These are phyloP conservation scores for Echinometra lucunter DNA, from an alignment of 53 echinoderm and acorn worm species.

Conservation along the genomic window DNA sequence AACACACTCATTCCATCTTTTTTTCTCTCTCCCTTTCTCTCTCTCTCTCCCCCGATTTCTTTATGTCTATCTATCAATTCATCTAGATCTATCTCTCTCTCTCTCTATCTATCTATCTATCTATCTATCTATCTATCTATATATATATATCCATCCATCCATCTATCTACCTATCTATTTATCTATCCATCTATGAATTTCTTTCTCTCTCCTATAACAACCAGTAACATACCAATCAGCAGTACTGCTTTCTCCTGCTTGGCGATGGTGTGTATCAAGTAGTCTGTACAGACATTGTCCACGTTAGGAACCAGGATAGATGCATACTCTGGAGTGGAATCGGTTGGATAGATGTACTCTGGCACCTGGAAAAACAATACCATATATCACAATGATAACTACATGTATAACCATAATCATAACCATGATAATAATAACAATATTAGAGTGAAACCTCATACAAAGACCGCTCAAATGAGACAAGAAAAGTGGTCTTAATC, in stretches of 20 bases:
- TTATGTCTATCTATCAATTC: too few species aligned
- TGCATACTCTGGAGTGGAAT: conserved; percentile 76
- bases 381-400: neutral
- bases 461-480: too few species aligned
- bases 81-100: neutral
- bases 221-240: conserved; percentile 82
- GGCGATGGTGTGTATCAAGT: conserved; percentile 73
- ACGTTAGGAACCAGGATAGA: conserved; percentile 80
- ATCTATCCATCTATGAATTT: neutral
- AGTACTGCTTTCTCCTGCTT: conserved; percentile 97
- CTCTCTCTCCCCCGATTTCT: neutral
- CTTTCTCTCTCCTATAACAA: neutral
- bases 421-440: too few species aligned
- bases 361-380: conserved; percentile 63
- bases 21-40: neutral
- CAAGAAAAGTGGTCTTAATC: too few species aligned
- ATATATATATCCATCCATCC: too few species aligned
- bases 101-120: neutral
- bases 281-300: conserved; percentile 77
- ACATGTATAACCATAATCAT: neutral
- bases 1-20: too few species aligned
- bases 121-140: neutral
- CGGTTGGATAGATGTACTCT: conserved; percentile 72
- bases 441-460: too few species aligned
- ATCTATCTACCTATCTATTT: neutral